These are phyloP conservation scores for Serranus cabrilla DNA, from an alignment of 2,797 vertebrate genomes.

Conservation along the genomic window DNA sequence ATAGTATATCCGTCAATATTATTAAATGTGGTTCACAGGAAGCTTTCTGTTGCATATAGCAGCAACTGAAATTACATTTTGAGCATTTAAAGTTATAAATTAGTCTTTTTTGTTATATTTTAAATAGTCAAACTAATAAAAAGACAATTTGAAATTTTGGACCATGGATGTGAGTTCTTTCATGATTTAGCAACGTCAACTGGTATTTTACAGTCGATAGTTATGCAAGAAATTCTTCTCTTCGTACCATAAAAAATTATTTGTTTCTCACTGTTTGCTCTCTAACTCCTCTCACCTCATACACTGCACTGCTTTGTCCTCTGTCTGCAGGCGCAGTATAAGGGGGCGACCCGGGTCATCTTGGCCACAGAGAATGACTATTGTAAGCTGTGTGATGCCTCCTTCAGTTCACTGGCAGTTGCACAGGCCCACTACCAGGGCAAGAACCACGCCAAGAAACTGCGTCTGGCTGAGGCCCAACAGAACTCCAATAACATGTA, in stretches of 20 bases:
- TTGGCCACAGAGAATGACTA: slow-evolving; percentile 98
- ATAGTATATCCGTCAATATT: no score
- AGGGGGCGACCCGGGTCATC: slow-evolving; percentile 93
- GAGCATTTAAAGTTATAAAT: no score
- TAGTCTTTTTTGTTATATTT: neutral
- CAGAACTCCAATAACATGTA: slow-evolving; percentile 90
- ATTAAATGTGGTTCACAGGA: no score
- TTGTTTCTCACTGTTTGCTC: slow-evolving; percentile 32
- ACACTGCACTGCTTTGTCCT: slow-evolving; percentile 60
- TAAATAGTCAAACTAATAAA: neutral
- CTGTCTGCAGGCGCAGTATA: slow-evolving; percentile 85
- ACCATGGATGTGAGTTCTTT: neutral
- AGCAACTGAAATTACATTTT: no score
- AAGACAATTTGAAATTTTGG: neutral
- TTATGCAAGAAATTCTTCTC: slow-evolving; percentile 14
- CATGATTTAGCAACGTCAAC: neutral
- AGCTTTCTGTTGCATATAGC: no score
- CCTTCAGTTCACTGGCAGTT: slow-evolving; percentile 96
- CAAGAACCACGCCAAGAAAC: slow-evolving; percentile 97
- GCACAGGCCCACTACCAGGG: slow-evolving; percentile 99
- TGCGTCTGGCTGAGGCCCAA: slow-evolving; percentile 94
- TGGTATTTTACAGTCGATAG: neutral
- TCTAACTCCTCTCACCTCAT: slow-evolving; percentile 26
- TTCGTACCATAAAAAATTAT: slow-evolving; percentile 21
- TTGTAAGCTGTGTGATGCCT: slow-evolving; percentile 98